Evolutionary conservation across 2,888 invertebrate genomes (phyloP), one percentile per base, ranked within the genome.

Genomic region (Eustalomyia histrio): DNA sequence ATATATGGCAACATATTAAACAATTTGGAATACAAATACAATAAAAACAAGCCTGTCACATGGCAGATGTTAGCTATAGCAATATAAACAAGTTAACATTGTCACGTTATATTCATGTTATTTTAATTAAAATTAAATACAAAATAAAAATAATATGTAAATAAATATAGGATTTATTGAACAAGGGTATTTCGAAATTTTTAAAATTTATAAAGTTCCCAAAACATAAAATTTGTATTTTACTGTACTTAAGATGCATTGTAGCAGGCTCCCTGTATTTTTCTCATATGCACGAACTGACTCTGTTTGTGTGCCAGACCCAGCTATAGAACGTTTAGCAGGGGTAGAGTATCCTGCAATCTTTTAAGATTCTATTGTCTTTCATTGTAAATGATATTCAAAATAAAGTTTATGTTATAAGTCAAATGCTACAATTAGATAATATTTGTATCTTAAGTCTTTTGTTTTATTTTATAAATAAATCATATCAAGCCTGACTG

Each of bases 81-180:
- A 35, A 7, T 8, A 7, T 1, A 35, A 35, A 35, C 29, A 39
- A 39, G 6, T 39, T 12, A 39, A 39, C 39, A 39, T 39, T 65
- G 65, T 65, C 65, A 65, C 65, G 65, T 65, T 65, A 65, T 65
- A 65, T 65, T 65, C 65, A 53, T 65, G 65, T 65, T 53, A 55
- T 39, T 55, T 65, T 65, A 65, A 65, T 65, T 65, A 65, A 65
- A 65, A 12, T 39, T 39, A 39, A 39, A 39, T 39, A 12, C 12
- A 39, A 39, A 39, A 39, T 39, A 39, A 39, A 39, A 39, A 39
- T 39, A 39, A 12, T 39, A 39, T 1, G 21, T 29, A 29, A n/a
- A 29, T 29, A 29, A 29, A 7, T 29, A 29, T 1, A 39, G 9
- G 12, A 39, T 39, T 39, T 39, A 3, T 39, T 39, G 39, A 39